Evolutionary conservation across 2,888 invertebrate species (phyloP).

Genomic region (Chironomus tentans): DNA sequence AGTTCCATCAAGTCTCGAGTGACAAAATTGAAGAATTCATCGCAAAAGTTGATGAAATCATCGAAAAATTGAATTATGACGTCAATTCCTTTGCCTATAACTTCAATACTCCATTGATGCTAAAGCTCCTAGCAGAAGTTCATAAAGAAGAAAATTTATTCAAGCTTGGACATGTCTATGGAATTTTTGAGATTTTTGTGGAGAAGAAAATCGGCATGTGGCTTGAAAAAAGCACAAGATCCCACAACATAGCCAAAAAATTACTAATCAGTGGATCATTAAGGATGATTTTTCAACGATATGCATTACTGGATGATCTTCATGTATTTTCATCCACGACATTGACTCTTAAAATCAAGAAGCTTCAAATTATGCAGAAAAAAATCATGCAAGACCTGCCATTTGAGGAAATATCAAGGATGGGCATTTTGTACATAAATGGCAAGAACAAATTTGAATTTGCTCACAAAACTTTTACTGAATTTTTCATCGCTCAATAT

Average conservation of each 20-base stretch:
- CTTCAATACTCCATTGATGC: not conserved
- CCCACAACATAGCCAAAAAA: not conserved
- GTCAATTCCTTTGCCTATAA: not conserved
- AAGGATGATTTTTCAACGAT: not conserved
- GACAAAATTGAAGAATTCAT: not conserved
- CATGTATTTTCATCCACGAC: not conserved
- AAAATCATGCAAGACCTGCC: too few relatives aligned
- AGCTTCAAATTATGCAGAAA: too few relatives aligned
- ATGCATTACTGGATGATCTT: not conserved
- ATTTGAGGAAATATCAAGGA: not conserved
- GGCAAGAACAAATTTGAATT: not conserved
- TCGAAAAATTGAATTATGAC: not conserved
- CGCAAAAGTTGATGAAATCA: not conserved
- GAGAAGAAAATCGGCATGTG: not conserved
- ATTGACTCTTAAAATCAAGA: too few relatives aligned
- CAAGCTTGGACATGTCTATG: not conserved
- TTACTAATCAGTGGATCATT: too few relatives aligned
- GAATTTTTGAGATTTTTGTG: not conserved
- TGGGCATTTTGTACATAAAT: not conserved
- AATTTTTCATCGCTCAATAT: not conserved
- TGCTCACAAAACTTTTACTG: not conserved
- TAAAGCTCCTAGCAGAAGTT: not conserved
- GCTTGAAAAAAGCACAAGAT: not conserved
- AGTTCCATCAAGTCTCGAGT: not conserved
- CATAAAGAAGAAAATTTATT: not conserved